These are phyloP conservation scores for Zosterops hypoxanthus DNA, from an alignment of 2,113 vertebrate species.

Conservation along the genomic window DNA sequence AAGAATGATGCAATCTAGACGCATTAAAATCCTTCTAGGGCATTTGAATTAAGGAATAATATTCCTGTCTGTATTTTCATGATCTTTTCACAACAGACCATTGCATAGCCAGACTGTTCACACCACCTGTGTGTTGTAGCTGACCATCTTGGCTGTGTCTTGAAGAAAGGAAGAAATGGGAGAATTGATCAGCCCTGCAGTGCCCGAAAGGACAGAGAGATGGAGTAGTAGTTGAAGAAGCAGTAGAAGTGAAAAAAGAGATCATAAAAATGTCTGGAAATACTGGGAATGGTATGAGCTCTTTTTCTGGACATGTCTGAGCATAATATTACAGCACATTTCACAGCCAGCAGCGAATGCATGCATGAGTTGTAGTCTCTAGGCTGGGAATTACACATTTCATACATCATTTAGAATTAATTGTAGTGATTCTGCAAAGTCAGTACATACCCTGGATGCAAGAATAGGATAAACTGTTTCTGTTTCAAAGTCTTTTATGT, in stretches of 20 bases:
- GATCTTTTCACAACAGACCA: not conserved
- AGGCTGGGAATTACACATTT: conserved; percentile 17
- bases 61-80: not conserved
- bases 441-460: not conserved
- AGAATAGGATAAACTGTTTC: not conserved
- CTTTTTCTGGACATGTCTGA: not conserved
- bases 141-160: not conserved
- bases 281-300: not conserved
- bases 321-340: not conserved
- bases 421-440: conserved; percentile 11
- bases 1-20: not conserved
- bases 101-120: not conserved
- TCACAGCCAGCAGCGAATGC: not conserved
- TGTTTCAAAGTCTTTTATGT: conserved; percentile 29
- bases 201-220: fast-evolving
- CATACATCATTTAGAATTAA: conserved; percentile 38
- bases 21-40: not conserved
- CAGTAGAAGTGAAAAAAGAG: not conserved
- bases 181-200: not conserved
- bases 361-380: not conserved
- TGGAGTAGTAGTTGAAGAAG: not conserved
- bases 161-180: not conserved
- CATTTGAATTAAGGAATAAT: not conserved
- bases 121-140: not conserved
- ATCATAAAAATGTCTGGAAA: not conserved